Evolutionary conservation across 2,888 invertebrate genomes (phyloP).

Genomic region (Pogonocherus hispidulus): DNA sequence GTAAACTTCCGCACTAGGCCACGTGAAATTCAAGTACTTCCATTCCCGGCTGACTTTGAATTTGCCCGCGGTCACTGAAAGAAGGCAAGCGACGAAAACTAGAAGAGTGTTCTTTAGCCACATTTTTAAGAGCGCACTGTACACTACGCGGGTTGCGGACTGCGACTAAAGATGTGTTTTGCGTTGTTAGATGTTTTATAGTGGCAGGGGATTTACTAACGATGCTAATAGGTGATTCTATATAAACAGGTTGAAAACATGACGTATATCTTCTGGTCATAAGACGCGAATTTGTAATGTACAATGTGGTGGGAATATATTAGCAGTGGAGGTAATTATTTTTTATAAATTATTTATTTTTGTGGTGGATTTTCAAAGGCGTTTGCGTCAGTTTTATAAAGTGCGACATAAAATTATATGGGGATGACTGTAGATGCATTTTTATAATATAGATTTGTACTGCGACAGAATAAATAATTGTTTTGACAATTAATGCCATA

Average conservation of each 20-base stretch:
- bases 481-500: not conserved
- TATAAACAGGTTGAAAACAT: constrained; percentile 37
- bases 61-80: constrained; percentile 44
- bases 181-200: constrained; percentile 41
- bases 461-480: not conserved
- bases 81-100: constrained; percentile 31
- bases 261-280: constrained; percentile 23
- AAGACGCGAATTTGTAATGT: constrained; percentile 10
- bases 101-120: constrained; percentile 24
- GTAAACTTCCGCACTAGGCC: constrained; percentile 74
- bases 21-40: constrained; percentile 79
- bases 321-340: constrained; percentile 8
- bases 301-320: constrained; percentile 9
- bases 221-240: constrained; percentile 41
- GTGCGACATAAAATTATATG: not conserved
- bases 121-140: constrained; percentile 38
- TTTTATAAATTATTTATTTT: constrained; percentile 23
- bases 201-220: constrained; percentile 35
- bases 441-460: not conserved
- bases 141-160: constrained; percentile 17
- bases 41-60: constrained; percentile 82
- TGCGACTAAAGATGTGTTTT: constrained; percentile 11
- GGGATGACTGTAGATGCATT: not conserved
- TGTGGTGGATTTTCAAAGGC: not conserved
- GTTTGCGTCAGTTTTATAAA: constrained; percentile 14